Evolutionary conservation across 2,888 invertebrate genomes (phyloP), one percentile per base, ranked within the genome.

Genomic region (Gortyna flavago): DNA sequence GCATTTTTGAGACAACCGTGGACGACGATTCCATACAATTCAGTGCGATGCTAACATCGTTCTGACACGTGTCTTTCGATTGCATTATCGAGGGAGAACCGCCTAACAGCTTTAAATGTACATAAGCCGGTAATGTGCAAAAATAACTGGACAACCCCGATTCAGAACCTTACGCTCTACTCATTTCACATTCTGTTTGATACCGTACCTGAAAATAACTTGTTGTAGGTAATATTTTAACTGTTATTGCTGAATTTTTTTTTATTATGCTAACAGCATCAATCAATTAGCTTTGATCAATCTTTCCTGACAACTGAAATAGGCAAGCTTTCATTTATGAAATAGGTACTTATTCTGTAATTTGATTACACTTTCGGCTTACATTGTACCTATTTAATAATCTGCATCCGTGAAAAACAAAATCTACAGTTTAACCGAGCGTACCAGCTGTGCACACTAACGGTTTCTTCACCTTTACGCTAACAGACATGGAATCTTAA

Each of bases 301-400:
- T 35, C 5, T 41, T 66, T 66, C 9, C 65, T 41, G 41, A 41
- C 38, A 13, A n/a, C 5, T n/a, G 8, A 38, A 38, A n/a, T 25
- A 64, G 59, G 29, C 7, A n/a, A 35, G 41, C 35, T 65, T 48
- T 64, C 21, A 48, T 68, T 11, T 41, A 11, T 18, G 18, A 29
- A 29, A 54, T 41, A 54, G 16, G 9, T 69, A n/a, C n/a, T n/a
- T n/a, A 38, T 8, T 61, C 48, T 29, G 32, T 48, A 25, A 74
- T 71, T 57, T 44, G 18, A 74, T 70, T 41, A 18, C 38, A 29
- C 29, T 66, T 44, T 66, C 29, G 25, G 13, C n/a, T 69, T 29
- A 38, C 25, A 38, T 54, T 68, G 51, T 29, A n/a, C n/a, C n/a
- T n/a, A n/a, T 25, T 32, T 69, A 66, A 13, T 38, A 68, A 29